phyloP scores from a whole-genome alignment of 2,888 invertebrate genomes.

The Caenorhabditis auriculariae region DNA sequence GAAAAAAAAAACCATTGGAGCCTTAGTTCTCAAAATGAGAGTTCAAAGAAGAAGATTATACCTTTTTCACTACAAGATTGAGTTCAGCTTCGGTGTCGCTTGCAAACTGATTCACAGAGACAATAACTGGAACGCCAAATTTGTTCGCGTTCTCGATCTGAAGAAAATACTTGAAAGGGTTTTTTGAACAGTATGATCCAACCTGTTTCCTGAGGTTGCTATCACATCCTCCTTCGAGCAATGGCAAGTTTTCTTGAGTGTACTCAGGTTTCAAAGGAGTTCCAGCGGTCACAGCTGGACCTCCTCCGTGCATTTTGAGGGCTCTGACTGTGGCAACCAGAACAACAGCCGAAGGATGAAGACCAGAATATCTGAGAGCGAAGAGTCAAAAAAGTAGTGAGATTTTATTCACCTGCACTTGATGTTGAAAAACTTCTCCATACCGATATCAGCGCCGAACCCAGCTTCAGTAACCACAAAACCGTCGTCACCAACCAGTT shows the following conservation, averaged over 20 bases:
- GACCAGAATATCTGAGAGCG: conserved; percentile 73
- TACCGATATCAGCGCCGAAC: conserved; percentile 92
- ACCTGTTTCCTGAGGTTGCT: conserved; percentile 82
- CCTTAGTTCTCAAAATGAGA: background rate
- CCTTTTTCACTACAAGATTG: conserved; percentile 74
- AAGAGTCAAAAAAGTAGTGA: background rate
- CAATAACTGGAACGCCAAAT: conserved; percentile 89
- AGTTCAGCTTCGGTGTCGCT: conserved; percentile 84
- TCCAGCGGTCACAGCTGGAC: conserved; percentile 78
- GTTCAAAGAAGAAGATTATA: no score
- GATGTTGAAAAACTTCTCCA: conserved; percentile 63
- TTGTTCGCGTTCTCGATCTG: conserved; percentile 85
- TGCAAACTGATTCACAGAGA: conserved; percentile 84
- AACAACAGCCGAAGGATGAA: conserved; percentile 83
- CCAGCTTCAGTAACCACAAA: conserved; percentile 96
- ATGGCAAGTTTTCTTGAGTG: conserved; percentile 76
- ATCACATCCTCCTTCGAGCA: conserved; percentile 79
- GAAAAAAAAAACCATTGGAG: background rate
- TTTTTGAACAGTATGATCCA: background rate
- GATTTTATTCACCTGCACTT: conserved; percentile 54
- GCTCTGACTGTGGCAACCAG: conserved; percentile 90
- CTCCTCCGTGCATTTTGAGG: conserved; percentile 98
- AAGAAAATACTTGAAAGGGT: background rate
- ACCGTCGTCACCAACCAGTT: conserved; percentile 85
- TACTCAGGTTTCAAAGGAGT: conserved; percentile 80